phyloP scores from a whole-genome alignment of 2,113 vertebrate species.

The Furnarius figulus region DNA sequence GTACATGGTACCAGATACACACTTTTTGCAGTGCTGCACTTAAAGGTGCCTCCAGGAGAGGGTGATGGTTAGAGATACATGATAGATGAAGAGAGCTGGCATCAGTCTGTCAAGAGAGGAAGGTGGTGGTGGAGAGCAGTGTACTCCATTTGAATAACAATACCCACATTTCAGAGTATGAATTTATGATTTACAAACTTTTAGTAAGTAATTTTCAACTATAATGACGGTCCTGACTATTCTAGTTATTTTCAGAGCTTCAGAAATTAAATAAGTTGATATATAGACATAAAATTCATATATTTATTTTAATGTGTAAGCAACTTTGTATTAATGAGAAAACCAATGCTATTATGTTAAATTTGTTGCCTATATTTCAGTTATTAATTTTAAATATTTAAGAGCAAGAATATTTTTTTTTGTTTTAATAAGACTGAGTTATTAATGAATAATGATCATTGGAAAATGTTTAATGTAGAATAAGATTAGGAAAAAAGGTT shows the following conservation, averaged over 20 bases:
- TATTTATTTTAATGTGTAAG: background rate
- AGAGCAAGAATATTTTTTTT: background rate
- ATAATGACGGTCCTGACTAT: background rate
- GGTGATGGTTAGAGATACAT: rapidly evolving
- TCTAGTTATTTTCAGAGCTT: background rate
- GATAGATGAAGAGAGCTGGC: background rate
- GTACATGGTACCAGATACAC: background rate
- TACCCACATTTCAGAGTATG: background rate
- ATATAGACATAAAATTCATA: background rate
- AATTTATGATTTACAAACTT: background rate
- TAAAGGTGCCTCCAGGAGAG: background rate
- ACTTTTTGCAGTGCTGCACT: background rate
- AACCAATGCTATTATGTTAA: background rate
- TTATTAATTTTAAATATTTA: background rate
- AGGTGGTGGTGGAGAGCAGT: background rate
- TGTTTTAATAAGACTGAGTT: background rate
- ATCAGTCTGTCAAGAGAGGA: background rate
- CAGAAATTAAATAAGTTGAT: background rate
- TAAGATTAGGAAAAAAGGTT: background rate
- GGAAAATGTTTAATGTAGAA: background rate
- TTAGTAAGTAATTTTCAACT: background rate
- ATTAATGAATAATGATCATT: background rate
- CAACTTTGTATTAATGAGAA: background rate
- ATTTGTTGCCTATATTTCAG: background rate
- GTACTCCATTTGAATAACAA: background rate